These are phyloP conservation scores for Drosophila testacea DNA, from an alignment of 2,888 invertebrate genomes.

Conservation along the genomic window DNA sequence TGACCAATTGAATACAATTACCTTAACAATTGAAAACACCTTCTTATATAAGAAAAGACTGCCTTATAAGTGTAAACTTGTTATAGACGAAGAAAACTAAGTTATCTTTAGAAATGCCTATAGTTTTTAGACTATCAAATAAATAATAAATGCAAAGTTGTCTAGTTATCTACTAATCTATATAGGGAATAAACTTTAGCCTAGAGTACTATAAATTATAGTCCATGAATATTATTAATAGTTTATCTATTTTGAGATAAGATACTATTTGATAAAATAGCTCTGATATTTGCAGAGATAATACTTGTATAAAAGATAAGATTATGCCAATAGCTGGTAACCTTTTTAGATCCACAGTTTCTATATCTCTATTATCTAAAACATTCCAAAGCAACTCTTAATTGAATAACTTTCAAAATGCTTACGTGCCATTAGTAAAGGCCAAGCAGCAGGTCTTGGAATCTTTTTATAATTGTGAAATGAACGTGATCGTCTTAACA, in stretches of 20 bases:
- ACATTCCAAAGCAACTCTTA: not conserved
- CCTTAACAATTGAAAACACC: not conserved
- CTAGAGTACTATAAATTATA: not conserved
- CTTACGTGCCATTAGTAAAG: conserved; percentile 33
- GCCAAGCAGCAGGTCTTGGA: conserved; percentile 17
- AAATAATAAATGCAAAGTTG: not conserved
- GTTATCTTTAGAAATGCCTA: not conserved
- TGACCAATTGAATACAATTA: not conserved
- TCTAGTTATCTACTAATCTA: too few species aligned
- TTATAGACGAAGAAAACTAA: conserved; percentile 2
- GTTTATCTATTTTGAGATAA: not conserved
- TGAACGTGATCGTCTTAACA: conserved; percentile 44
- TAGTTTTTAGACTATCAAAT: too few species aligned
- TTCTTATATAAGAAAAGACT: conserved; percentile 8
- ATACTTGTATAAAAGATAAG: too few species aligned
- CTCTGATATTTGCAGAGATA: too few species aligned
- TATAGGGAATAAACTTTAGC: not conserved
- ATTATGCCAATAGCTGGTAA: not conserved
- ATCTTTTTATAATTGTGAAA: conserved; percentile 28
- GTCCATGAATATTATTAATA: not conserved
- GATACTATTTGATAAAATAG: not conserved
- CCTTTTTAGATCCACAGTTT: not conserved
- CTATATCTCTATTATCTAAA: not conserved
- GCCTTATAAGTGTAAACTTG: not conserved
- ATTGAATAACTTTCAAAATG: conserved; percentile 13